Percentiles rank a stretch among this genome's conserved stretches.
These are phyloP conservation scores for Amphipoea lucens DNA, from an alignment of 2,888 invertebrate species.

Conservation along the genomic window DNA sequence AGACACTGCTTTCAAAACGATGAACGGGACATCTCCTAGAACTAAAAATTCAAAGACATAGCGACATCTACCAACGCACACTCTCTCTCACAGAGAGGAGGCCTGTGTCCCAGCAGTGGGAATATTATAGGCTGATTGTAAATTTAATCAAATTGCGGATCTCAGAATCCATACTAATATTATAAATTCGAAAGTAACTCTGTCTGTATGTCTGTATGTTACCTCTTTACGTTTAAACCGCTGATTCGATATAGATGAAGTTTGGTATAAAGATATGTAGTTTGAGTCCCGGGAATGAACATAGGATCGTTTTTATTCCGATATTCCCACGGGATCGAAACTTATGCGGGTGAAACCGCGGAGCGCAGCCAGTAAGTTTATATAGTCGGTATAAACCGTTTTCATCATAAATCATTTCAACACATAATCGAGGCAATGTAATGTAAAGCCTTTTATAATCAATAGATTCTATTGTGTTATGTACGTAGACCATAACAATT, in stretches of 20 bases:
- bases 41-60: background rate
- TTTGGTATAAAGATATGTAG: no score
- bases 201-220: no score
- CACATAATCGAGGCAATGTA: constrained; percentile 55
- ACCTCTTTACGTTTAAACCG: no score
- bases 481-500: constrained; percentile 57
- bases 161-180: background rate
- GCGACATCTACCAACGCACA: background rate
- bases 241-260: no score
- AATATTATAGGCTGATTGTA: background rate
- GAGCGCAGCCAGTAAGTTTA: background rate
- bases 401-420: constrained; percentile 64
- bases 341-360: no score
- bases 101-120: no score
- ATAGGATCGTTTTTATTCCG: no score
- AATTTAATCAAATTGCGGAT: background rate
- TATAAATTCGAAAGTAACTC: no score
- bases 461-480: constrained; percentile 53
- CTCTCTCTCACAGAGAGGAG: background rate
- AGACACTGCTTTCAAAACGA: no score
- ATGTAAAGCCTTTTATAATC: constrained; percentile 32
- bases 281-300: no score
- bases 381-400: constrained; percentile 17
- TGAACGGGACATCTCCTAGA: background rate
- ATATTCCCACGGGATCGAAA: no score